Evolutionary conservation across 2,888 invertebrate genomes (phyloP), one percentile per base, ranked within the genome.

Genomic region (Sinohyriopsis cumingii): DNA sequence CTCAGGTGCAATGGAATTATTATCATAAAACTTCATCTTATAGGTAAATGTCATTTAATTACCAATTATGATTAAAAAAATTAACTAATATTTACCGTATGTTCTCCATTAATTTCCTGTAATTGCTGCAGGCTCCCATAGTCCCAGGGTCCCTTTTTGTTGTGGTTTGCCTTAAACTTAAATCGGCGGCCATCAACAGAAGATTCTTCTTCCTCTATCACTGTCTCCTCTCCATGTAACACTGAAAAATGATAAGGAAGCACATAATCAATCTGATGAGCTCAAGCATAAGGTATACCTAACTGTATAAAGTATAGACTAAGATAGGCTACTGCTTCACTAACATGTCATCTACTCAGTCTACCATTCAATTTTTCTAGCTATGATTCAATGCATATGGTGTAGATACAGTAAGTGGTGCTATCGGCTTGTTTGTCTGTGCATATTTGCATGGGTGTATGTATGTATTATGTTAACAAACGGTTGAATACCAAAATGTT

Each of bases 61-160:
- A 28, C 9, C n/a, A 20, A 25, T 24, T 61, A 28, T 15, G 19
- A 24, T 15, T 61, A 3, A 22, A 25, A 20, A 57, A n/a, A 20
- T 18, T 15, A 12, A 12, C 20, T 59, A 12, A 20, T 12, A 83
- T 85, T 78, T 82, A 97, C 97, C 19, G 94, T 93, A 90, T 98
- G 97, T 70, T 94, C 95, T 1, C 94, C 94, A 71, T 93, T 94
- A 82, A 97, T 92, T 86, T 95, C 97, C 82, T 92, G 92, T 0
- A 98, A 95, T 82, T 97, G 95, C 87, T 96, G 94, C 33, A 98
- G 92, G 78, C 95, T 94, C 65, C 96, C 95, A 90, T 99, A 99
- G 90, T 99, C 98, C 88, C 96, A 97, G 0, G 98, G 98, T 0
- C 98, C 98, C 89, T 98, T 98, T 90, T 98, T 97, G 71, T 96